Percentiles rank a stretch among this genome's conserved stretches.
Evolutionary conservation across 2,888 invertebrate genomes (phyloP).

Genomic region (Pinctada fucata): DNA sequence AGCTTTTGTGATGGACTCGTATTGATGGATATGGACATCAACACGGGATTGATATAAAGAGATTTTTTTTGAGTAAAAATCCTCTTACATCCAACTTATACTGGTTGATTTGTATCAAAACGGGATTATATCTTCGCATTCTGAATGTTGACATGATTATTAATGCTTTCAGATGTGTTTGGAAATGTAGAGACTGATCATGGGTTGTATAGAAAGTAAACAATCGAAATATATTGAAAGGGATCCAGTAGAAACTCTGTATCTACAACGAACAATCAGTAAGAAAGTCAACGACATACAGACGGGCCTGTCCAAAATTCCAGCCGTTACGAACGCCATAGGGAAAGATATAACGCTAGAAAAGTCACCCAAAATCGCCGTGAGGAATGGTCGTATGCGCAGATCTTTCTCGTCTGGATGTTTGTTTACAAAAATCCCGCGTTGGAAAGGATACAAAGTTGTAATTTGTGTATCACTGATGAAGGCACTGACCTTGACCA

Average conservation of each 20-base stretch:
- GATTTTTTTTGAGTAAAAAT: too few relatives aligned
- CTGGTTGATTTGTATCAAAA: too few relatives aligned
- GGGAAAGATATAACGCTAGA: neutral
- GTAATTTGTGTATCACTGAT: slow-evolving; percentile 44
- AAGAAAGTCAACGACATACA: slow-evolving; percentile 31
- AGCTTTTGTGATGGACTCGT: too few relatives aligned
- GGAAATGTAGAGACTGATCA: neutral
- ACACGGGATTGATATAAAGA: too few relatives aligned
- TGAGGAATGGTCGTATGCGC: too few relatives aligned
- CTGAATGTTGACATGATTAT: too few relatives aligned
- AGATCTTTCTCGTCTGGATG: neutral
- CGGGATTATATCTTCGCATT: too few relatives aligned
- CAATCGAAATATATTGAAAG: neutral
- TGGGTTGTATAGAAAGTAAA: slow-evolving; percentile 51
- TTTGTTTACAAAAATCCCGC: slow-evolving; percentile 36
- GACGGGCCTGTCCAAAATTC: neutral
- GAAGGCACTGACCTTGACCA: slow-evolving; percentile 36
- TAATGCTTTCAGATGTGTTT: too few relatives aligned
- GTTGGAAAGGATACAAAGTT: slow-evolving; percentile 53
- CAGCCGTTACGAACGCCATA: neutral
- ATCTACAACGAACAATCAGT: slow-evolving; percentile 44
- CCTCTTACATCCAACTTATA: too few relatives aligned
- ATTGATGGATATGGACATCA: too few relatives aligned
- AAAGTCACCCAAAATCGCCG: neutral
- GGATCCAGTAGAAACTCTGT: slow-evolving; percentile 43